A percentile compares a stretch with the other conserved stretches of the same genome.
Conservation (phyloP, 2,113 vertebrate species). For the Notarius lentiginosus region DNA sequence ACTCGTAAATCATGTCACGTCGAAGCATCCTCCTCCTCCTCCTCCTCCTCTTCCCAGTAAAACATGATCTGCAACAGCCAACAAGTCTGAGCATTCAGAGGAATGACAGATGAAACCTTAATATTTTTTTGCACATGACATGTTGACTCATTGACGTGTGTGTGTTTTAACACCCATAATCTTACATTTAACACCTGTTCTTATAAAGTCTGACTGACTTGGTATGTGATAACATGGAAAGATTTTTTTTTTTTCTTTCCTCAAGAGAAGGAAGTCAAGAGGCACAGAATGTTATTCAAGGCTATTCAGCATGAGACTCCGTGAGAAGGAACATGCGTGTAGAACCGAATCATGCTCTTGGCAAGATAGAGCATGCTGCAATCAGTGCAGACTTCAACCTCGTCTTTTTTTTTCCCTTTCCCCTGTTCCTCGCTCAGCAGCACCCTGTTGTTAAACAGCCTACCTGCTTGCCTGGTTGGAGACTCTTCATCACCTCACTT, state of each 20-base stretch:
- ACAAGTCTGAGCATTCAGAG: conserved; percentile 40
- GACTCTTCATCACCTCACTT: conserved; percentile 2
- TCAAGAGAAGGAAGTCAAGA: not conserved
- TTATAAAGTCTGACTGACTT: conserved; percentile 22
- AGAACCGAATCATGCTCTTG: not conserved
- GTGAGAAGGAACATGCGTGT: not conserved
- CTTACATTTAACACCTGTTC: conserved; percentile 27
- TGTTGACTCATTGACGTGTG: conserved; percentile 41
- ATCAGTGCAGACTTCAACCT: conserved; percentile 35
- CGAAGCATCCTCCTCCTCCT: conserved; percentile 39
- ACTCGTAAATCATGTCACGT: conserved; percentile 12
- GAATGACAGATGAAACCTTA: conserved; percentile 50
- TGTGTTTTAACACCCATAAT: conserved; percentile 5
- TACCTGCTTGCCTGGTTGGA: not conserved
- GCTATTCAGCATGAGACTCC: not conserved
- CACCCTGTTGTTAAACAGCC: not conserved
- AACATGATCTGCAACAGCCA: conserved; percentile 34
- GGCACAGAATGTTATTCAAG: not conserved
- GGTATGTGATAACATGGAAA: conserved; percentile 36
- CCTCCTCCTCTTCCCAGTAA: conserved; percentile 30
- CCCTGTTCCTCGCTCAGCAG: not conserved
- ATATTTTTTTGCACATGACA: not conserved
- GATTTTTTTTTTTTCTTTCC: not conserved
- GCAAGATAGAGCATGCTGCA: conserved; percentile 37
- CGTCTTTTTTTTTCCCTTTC: not conserved